Evolutionary conservation across 2,113 vertebrate species (phyloP), one percentile per base, ranked within the genome.

Genomic region (Chascanopsetta lugubris): DNA sequence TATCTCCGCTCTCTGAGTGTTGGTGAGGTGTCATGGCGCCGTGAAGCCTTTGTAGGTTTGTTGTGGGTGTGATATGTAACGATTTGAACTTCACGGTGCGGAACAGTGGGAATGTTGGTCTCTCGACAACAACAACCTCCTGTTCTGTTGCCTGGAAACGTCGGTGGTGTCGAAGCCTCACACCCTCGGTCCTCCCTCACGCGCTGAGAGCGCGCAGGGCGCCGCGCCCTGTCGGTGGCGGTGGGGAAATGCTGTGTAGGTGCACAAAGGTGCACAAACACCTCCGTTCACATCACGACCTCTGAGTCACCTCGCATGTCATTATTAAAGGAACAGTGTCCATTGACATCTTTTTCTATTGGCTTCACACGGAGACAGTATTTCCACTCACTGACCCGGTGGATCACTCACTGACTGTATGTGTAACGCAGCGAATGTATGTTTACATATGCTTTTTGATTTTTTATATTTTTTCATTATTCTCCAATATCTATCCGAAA

Each of bases 211-310:
- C n/a, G 8, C 8, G 5, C n/a, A 20, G 38, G 38, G 38, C 6
- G 6, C 38, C 38, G 1, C 38, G 13, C 38, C 38, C 2, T 11
- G 17, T 6, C 8, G 7, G 38, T 3, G 17, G 5, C 8, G 17
- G 7, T n/a, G 38, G 38, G 17, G 17, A 42, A 42, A n/a, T 7
- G 42, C 8, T 4, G 40, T 8, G 40, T 43, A n/a, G 40, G 13
- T 43, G 54, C 26, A n/a, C n/a, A 22, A 56, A 40, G 34, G 30
- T 58, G 24, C n/a, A n/a, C n/a, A 58, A 57, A 47, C 17, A 46
- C 6, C 13, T 1, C 20, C 20, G 38, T 29, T 55, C 29, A 38
- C 27, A 24, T 32, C 47, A 47, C 7, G 34, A 32, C 29, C 17
- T 47, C n/a, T 36, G n/a, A n/a, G n/a, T n/a, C n/a, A n/a, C n/a